These are phyloP conservation scores for Patella depressa DNA, from an alignment of 2,888 invertebrate genomes.

Conservation along the genomic window DNA sequence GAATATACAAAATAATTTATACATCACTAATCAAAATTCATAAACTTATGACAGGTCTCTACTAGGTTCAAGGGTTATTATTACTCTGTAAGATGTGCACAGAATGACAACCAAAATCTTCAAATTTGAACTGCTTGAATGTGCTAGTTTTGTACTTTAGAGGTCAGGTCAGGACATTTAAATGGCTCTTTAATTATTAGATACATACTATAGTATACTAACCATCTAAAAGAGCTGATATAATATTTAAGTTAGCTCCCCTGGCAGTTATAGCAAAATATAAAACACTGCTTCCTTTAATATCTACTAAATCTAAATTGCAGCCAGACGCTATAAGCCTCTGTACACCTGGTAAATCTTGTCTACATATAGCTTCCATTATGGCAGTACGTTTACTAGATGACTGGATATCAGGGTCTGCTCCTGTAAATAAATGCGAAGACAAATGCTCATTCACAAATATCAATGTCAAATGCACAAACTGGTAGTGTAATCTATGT, in stretches of 20 bases:
- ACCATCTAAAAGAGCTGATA: constrained; percentile 39
- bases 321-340: constrained; percentile 44
- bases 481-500: no score
- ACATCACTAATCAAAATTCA: no score
- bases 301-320: constrained; percentile 46
- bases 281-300: constrained; percentile 44
- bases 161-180: neutral
- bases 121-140: no score
- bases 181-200: neutral
- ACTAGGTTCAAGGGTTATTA: no score
- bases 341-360: constrained; percentile 31
- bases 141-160: no score
- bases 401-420: constrained; percentile 42
- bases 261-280: constrained; percentile 35
- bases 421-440: constrained; percentile 33
- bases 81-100: no score
- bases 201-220: neutral
- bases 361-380: constrained; percentile 41
- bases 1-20: constrained; percentile 9
- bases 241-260: constrained; percentile 28
- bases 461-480: no score
- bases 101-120: no score
- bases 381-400: constrained; percentile 45
- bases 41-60: no score
- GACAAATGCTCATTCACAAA: no score